phyloP scores from a whole-genome alignment of 2,113 vertebrate species.

The Pionites leucogaster region DNA sequence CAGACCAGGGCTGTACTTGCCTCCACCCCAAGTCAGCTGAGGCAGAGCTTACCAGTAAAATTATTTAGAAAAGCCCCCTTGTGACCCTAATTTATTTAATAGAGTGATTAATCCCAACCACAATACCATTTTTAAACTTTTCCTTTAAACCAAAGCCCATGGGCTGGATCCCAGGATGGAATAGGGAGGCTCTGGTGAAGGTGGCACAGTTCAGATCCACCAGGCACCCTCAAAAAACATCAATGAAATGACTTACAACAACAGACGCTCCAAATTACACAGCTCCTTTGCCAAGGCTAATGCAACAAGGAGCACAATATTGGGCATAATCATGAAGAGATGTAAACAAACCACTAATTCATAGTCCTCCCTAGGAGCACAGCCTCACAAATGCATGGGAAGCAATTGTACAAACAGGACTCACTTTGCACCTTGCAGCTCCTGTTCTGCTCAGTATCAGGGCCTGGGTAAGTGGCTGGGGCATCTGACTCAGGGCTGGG shows the following conservation, averaged over 20 bases:
- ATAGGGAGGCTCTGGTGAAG: background rate
- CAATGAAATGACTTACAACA: background rate
- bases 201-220: background rate
- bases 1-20: background rate
- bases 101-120: background rate
- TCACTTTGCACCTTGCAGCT: background rate
- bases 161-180: background rate
- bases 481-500: background rate
- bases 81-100: background rate
- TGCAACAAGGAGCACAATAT: constrained; percentile 27
- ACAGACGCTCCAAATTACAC: background rate
- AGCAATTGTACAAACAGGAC: background rate
- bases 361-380: background rate
- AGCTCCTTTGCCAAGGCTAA: background rate
- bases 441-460: background rate
- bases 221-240: background rate
- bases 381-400: background rate
- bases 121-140: background rate
- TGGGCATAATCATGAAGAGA: background rate
- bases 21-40: background rate
- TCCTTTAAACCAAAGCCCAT: background rate
- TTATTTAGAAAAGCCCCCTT: background rate
- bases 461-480: background rate
- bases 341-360: constrained; percentile 47
- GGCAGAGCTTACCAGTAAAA: background rate